phyloP scores from a whole-genome alignment of 2,888 invertebrate genomes.

The Nematopogon swammerdamellus region DNA sequence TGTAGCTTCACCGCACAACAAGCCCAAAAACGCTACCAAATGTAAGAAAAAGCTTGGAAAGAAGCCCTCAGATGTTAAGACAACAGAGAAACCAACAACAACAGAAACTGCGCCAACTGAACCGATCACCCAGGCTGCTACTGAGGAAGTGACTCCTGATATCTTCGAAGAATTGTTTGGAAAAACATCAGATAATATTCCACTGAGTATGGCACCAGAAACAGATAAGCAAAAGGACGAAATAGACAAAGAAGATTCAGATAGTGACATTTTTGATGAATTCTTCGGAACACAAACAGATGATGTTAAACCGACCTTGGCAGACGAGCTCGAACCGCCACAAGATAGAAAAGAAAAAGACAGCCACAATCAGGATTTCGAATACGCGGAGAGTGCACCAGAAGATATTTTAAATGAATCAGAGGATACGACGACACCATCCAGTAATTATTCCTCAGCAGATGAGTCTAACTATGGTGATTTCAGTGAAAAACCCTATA shows the following conservation, averaged over 20 bases:
- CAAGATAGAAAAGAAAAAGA: not conserved
- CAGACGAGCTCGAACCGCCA: not conserved
- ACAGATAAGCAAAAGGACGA: constrained; percentile 8
- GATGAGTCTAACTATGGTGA: not conserved
- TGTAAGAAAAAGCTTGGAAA: constrained; percentile 31
- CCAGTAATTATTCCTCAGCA: not conserved
- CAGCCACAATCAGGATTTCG: not conserved
- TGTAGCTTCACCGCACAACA: constrained; percentile 17
- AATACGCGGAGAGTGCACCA: not conserved
- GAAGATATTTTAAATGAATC: not conserved
- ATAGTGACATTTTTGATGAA: constrained; percentile 51
- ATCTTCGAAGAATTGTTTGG: constrained; percentile 32
- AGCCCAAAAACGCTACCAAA: constrained; percentile 35
- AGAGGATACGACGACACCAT: not conserved
- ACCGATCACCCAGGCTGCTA: constrained; percentile 17
- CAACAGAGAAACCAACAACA: constrained; percentile 19
- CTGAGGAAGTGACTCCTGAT: constrained; percentile 20
- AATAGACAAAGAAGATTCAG: constrained; percentile 34
- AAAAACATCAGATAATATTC: constrained; percentile 6
- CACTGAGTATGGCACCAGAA: constrained; percentile 6
- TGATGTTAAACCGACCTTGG: not conserved
- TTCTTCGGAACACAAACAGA: not conserved
- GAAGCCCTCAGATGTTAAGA: constrained; percentile 11
- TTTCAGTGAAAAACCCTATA: constrained; percentile 17
- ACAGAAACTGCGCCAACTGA: constrained; percentile 15